Base-by-base conservation (phyloP, 2,888 invertebrate species). In the Megalurothrips usitatus region DNA sequence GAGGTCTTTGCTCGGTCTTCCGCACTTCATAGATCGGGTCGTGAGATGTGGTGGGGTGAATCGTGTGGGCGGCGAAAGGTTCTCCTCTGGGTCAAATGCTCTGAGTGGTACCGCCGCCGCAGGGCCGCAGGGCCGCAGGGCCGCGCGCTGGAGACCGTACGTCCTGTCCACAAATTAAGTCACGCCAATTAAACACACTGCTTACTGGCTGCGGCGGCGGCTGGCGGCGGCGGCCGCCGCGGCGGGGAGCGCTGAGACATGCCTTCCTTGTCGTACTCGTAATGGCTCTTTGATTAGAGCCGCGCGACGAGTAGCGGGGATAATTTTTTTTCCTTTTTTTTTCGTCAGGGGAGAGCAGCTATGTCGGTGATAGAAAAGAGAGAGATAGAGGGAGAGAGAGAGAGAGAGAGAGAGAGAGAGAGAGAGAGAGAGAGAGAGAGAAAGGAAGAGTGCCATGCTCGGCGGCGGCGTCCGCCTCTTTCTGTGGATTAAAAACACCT, bases 121-220 rank as follows among this genome's bases (percentile, higher is more conserved):
- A n/a, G n/a, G n/a, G n/a, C n/a, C n/a, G n/a, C n/a, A n/a, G n/a
- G 49, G 49, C 49, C 49, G 49, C 49, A 14, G 49, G 49, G 49
- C 49, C 49, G 49, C 49, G 49, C 10, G 49, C 49, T 2, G 52
- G 52, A 10, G 10, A 12, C 14, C 1, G 52, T 12, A 52, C 19
- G 58, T 58, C 58, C 58, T n/a, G 58, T 58, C 58, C 58, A 58
- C 58, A 58, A 58, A 58, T 58, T 58, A 58, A 58, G 58, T 58
- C 58, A 58, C 58, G 58, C 58, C 58, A 58, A 58, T 58, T 58
- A 58, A 58, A 17, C 58, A 43, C 34, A 43, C 34, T 43, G 34
- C 34, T 43, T 43, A 43, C 34, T 43, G 34, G 6, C 34, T 2
- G 34, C 34, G 34, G n/a, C n/a, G n/a, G n/a, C n/a, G n/a, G n/a